Base-by-base conservation (phyloP, 1,140 invertebrate species). In the Brachionus koreanus region DNA sequence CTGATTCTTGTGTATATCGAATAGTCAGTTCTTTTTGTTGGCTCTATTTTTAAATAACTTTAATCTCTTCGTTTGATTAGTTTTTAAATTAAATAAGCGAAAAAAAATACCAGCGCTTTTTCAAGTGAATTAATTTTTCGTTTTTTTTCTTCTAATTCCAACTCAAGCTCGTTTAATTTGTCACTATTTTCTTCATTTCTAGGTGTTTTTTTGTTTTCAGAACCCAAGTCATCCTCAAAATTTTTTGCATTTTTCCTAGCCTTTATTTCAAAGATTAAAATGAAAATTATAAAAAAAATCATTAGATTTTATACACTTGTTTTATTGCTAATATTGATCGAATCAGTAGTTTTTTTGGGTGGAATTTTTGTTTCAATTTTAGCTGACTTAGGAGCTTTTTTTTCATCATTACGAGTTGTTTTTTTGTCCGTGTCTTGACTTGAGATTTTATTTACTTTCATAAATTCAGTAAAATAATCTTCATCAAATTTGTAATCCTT, bases 1-100 rank as follows among this genome's bases (percentile, higher is more conserved):
- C 88, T 57, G 87, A 85, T 81, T 89, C 88, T 84, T 84, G 86
- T 0, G 87, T 87, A 86, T 89, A 87, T 67, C 88, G 67, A 1
- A 89, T 85, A 43, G 88, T 89, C 42, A 89, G 83, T 72, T 88
- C 88, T 67, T 87, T 81, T 83, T 89, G 88, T 82, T 88, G 88
- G 83, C 87, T 88, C 88, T 33, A 65, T 2, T 10, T 2, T 12
- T 29, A 19, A 2, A 25, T 16, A 75, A 37, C 29, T 42, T 35
- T 37, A 10, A 74, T 37, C 4, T 29, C 29, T 16, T 29, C 2
- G 43, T 46, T 5, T 1, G 43, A 1, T 57, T n/a, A 57, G 23
- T 16, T 57, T 57, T 16, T 12, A 5, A 46, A 46, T 79, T n/a
- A n/a, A 13, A 19, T 74, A 67, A 19, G n/a, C 9, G 1, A 35